phyloP scores from a whole-genome alignment of 2,113 vertebrate genomes.

The Fregetta grallaria region DNA sequence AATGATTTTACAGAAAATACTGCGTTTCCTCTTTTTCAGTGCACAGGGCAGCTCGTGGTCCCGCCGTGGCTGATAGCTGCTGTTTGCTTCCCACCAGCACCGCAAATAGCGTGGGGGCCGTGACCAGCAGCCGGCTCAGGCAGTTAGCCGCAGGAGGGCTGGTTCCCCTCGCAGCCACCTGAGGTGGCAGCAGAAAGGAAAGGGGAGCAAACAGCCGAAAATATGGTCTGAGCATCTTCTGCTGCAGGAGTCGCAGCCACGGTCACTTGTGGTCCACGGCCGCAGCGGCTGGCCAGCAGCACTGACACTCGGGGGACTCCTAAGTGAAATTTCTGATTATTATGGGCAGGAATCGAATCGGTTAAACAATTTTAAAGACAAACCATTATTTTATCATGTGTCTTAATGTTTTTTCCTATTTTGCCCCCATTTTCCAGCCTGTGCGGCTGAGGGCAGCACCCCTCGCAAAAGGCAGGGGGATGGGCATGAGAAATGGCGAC shows the following conservation, averaged over 20 bases:
- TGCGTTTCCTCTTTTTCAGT: background rate
- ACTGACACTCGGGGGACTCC: background rate
- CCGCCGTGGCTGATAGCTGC: background rate
- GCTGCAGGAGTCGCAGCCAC: accelerated
- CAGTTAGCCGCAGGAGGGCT: background rate
- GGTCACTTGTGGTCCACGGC: background rate
- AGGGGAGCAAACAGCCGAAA: background rate
- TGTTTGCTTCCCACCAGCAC: background rate
- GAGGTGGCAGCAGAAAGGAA: background rate
- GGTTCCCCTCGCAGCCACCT: background rate
- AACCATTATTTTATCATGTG: background rate
- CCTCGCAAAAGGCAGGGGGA: background rate
- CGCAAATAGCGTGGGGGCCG: accelerated
- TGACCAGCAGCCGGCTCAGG: background rate
- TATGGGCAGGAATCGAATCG: background rate
- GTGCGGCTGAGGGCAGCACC: background rate
- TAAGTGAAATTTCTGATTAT: background rate
- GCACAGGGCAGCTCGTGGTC: background rate
- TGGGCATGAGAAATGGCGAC: accelerated
- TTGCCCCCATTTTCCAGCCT: background rate
- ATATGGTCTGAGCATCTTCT: background rate
- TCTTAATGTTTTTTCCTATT: background rate
- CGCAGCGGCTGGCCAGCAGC: background rate
- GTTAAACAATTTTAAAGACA: background rate
- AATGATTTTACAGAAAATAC: background rate